phyloP scores from a whole-genome alignment of 1,140 invertebrate genomes.

The Drosophila guanche region DNA sequence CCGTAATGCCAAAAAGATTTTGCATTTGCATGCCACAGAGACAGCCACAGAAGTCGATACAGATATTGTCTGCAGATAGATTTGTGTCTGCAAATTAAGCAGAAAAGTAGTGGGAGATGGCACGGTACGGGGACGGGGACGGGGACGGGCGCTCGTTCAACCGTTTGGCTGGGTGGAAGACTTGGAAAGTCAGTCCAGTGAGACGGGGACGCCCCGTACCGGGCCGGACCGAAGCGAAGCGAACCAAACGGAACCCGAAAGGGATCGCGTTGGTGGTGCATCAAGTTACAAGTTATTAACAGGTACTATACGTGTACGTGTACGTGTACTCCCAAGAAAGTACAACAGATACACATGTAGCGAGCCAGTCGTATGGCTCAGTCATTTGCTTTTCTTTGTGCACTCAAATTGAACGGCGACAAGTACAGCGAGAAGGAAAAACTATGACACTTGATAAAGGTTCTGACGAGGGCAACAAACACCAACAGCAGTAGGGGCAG shows the following conservation, averaged over 20 bases:
- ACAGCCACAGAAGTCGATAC: conserved; percentile 12
- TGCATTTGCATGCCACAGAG: conserved; percentile 47
- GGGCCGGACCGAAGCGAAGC: background rate
- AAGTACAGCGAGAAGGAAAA: conserved; percentile 43
- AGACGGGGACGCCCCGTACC: conserved; percentile 17
- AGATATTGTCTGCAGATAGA: conserved; percentile 38
- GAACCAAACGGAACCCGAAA: conserved; percentile 6
- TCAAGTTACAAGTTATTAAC: conserved; percentile 64
- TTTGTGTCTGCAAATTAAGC: conserved; percentile 19
- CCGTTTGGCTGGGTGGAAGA: conserved; percentile 50
- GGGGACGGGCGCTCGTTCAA: conserved; percentile 46
- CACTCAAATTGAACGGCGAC: conserved; percentile 73
- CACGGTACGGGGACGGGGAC: background rate
- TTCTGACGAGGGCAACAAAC: conserved; percentile 49
- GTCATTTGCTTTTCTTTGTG: conserved; percentile 72
- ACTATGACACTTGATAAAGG: conserved; percentile 65
- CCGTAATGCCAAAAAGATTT: conserved; percentile 47
- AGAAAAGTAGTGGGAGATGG: conserved; percentile 20
- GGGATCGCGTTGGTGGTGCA: conserved; percentile 42
- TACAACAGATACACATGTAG: conserved; percentile 25
- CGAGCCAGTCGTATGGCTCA: background rate
- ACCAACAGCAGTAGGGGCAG: conserved; percentile 35
- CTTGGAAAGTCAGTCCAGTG: conserved; percentile 46
- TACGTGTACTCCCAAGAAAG: conserved; percentile 49
- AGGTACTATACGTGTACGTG: conserved; percentile 40